These are phyloP conservation scores for Elephas maximus DNA, from an alignment of 2,113 vertebrate genomes.

Conservation along the genomic window DNA sequence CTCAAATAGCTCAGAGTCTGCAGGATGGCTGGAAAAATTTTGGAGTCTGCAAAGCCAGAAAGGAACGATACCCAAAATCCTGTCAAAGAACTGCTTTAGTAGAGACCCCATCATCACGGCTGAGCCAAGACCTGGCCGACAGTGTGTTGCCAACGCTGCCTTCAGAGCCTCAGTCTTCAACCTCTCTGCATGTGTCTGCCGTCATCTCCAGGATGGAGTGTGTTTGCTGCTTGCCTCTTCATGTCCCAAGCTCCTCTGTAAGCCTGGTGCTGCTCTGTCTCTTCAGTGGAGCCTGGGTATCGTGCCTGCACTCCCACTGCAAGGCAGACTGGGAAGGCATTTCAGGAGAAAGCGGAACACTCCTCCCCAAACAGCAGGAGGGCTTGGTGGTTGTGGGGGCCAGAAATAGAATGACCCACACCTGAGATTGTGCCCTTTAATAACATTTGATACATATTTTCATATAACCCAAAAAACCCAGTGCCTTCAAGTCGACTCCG, in stretches of 20 bases:
- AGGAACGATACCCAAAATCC: neutral
- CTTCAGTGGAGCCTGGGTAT: neutral
- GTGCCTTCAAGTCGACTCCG: too few species aligned
- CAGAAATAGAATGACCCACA: neutral
- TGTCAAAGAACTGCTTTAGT: neutral
- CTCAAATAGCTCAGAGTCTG: neutral
- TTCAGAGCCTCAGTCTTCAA: neutral
- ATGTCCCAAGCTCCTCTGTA: neutral
- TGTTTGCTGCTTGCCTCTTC: neutral
- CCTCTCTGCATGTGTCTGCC: neutral
- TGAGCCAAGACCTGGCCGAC: too few species aligned
- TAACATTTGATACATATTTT: neutral
- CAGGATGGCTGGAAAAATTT: neutral
- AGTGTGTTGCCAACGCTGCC: neutral
- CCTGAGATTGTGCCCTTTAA: neutral
- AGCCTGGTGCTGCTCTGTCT: neutral
- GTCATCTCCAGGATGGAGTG: neutral
- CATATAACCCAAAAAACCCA: neutral
- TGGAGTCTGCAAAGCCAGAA: neutral
- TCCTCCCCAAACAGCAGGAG: neutral
- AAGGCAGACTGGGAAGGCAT: neutral
- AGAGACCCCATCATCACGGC: neutral
- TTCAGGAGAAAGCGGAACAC: neutral
- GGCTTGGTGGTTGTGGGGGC: neutral
- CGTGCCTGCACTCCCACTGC: neutral